Evolutionary conservation across 2,888 invertebrate genomes (phyloP).

Genomic region (Cremastinae sp.): DNA sequence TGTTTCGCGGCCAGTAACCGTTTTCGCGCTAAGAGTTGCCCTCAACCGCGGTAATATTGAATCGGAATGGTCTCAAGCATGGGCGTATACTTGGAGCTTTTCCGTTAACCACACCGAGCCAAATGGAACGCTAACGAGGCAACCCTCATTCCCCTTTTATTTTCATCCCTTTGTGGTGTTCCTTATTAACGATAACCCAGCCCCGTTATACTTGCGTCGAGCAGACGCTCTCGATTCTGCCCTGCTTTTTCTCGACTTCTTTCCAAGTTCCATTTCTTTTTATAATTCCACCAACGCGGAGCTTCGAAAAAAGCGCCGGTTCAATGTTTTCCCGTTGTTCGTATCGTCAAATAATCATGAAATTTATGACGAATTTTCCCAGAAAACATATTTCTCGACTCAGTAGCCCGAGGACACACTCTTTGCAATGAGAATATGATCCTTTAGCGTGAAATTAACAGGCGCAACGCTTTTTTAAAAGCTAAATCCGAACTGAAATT

Average conservation of each 20-base stretch:
- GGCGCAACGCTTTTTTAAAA: too few relatives aligned
- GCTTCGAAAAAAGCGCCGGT: background rate
- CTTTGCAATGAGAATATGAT: too few relatives aligned
- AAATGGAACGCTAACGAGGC: conserved; percentile 58
- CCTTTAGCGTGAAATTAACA: too few relatives aligned
- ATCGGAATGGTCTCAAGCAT: conserved; percentile 49
- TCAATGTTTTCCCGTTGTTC: background rate
- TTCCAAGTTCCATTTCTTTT: conserved; percentile 9
- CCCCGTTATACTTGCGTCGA: background rate
- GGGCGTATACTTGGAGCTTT: conserved; percentile 21
- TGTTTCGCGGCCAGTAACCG: conserved; percentile 18
- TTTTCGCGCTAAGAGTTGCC: conserved; percentile 12
- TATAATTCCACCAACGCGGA: background rate
- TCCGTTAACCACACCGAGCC: conserved; percentile 42
- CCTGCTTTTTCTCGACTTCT: background rate
- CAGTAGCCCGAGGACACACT: too few relatives aligned
- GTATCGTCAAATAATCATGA: background rate
- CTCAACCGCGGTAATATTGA: conserved; percentile 59
- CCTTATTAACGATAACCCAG: conserved; percentile 53
- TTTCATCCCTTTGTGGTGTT: conserved; percentile 31
- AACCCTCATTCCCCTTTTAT: conserved; percentile 35
- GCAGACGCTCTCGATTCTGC: conserved; percentile 14
- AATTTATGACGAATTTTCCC: too few relatives aligned
- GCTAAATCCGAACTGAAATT: too few relatives aligned
- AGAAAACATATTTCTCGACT: too few relatives aligned